phyloP scores from a whole-genome alignment of 2,797 vertebrate species.

The Sebastes diploproa region DNA sequence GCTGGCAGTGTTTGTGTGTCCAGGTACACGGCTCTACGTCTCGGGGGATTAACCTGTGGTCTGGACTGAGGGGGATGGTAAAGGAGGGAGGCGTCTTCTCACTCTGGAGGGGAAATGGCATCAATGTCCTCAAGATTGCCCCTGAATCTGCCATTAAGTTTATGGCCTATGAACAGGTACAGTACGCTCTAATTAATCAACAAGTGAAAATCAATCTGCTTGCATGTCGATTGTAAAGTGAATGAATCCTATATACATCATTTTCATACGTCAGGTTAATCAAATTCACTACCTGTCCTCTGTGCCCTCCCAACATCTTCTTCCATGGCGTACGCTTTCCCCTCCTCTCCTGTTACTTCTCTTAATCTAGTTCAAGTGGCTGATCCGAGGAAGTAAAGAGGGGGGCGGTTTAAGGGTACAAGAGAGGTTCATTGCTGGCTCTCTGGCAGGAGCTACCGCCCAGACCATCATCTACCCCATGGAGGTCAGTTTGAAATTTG shows the following conservation, averaged over 20 bases:
- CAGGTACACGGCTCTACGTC: slow-evolving; percentile 77
- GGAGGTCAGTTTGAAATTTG: slow-evolving; percentile 84
- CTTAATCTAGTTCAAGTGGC: slow-evolving; percentile 72
- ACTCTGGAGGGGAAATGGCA: slow-evolving; percentile 88
- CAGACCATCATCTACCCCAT: slow-evolving; percentile 96
- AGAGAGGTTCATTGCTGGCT: slow-evolving; percentile 94
- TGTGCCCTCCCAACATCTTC: not conserved
- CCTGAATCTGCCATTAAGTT: slow-evolving; percentile 90
- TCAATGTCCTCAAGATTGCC: slow-evolving; percentile 89
- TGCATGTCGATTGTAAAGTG: not conserved
- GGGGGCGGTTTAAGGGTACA: slow-evolving; percentile 85
- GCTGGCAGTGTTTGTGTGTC: slow-evolving; percentile 5
- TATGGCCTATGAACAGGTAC: slow-evolving; percentile 90
- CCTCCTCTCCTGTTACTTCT: not conserved
- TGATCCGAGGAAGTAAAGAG: slow-evolving; percentile 78
- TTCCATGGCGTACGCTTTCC: not conserved
- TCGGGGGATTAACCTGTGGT: slow-evolving; percentile 78
- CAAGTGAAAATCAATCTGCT: not conserved
- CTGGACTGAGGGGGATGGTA: slow-evolving; percentile 81
- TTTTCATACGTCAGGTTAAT: not conserved
- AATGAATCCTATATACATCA: not conserved
- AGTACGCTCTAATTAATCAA: not conserved
- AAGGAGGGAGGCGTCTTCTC: slow-evolving; percentile 80
- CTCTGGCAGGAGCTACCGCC: slow-evolving; percentile 91
- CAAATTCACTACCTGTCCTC: not conserved